These are phyloP conservation scores for Lamellibrachia luymesi DNA, from an alignment of 1,140 invertebrate species.

Conservation along the genomic window DNA sequence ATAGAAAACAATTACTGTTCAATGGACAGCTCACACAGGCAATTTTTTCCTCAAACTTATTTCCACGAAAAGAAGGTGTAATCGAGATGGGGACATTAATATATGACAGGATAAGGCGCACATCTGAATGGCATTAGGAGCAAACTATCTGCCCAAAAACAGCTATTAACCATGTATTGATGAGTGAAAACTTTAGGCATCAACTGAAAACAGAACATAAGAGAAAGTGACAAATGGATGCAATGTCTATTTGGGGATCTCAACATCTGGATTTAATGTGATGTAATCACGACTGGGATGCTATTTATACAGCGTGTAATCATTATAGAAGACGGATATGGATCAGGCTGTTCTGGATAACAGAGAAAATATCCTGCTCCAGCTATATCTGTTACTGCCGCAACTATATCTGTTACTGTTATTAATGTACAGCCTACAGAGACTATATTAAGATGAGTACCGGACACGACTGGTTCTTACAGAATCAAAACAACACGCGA, in stretches of 20 bases:
- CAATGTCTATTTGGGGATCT: neutral
- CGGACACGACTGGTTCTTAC: neutral
- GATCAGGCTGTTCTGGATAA: neutral
- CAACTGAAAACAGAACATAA: neutral
- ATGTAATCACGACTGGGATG: neutral
- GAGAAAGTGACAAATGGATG: neutral
- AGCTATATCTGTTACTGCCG: neutral
- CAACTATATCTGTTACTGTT: neutral
- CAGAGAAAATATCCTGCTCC: neutral
- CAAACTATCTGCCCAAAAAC: neutral
- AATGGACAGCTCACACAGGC: neutral
- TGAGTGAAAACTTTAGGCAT: neutral
- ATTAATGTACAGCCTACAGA: neutral
- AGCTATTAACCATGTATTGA: neutral
- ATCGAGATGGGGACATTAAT: neutral
- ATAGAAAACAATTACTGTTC: neutral
- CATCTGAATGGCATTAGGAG: neutral
- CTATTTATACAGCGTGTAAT: neutral
- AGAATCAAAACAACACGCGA: neutral
- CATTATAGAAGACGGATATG: neutral
- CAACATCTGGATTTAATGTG: neutral
- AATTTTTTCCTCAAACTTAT: neutral
- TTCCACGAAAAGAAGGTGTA: neutral
- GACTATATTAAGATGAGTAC: neutral
- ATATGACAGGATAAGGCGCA: neutral